Evolutionary conservation across 2,113 vertebrate species (phyloP).

Genomic region (Riparia riparia): DNA sequence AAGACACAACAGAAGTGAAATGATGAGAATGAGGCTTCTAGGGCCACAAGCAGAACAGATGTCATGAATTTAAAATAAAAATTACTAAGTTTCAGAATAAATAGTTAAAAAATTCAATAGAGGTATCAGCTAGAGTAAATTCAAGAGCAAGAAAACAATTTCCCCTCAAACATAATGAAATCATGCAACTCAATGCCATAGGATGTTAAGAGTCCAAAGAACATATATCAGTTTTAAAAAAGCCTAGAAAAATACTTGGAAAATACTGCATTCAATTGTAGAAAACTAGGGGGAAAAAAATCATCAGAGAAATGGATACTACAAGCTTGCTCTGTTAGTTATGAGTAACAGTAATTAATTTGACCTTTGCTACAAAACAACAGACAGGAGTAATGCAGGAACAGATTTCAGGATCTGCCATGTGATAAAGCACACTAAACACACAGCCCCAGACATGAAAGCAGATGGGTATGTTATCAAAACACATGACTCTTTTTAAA

Average conservation of each 20-base stretch:
- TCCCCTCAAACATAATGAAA: background rate
- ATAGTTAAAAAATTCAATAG: fast-evolving
- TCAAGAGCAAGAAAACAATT: background rate
- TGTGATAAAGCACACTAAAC: background rate
- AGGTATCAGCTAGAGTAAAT: background rate
- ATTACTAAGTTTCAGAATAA: background rate
- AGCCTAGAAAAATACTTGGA: background rate
- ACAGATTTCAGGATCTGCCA: background rate
- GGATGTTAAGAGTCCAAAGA: background rate
- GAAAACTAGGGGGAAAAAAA: background rate
- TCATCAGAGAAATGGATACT: background rate
- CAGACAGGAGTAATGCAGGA: background rate
- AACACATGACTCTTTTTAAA: background rate
- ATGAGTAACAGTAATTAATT: background rate
- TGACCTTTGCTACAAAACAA: background rate
- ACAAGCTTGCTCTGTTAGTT: background rate
- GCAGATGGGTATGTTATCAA: background rate
- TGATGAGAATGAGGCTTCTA: background rate
- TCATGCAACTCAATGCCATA: background rate
- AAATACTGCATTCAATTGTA: background rate
- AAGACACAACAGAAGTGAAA: background rate
- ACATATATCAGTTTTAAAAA: background rate
- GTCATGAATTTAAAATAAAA: background rate
- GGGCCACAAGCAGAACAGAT: background rate
- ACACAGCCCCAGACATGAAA: background rate